phyloP scores from a whole-genome alignment of 2,888 invertebrate genomes.

The Eilema sororculum region DNA sequence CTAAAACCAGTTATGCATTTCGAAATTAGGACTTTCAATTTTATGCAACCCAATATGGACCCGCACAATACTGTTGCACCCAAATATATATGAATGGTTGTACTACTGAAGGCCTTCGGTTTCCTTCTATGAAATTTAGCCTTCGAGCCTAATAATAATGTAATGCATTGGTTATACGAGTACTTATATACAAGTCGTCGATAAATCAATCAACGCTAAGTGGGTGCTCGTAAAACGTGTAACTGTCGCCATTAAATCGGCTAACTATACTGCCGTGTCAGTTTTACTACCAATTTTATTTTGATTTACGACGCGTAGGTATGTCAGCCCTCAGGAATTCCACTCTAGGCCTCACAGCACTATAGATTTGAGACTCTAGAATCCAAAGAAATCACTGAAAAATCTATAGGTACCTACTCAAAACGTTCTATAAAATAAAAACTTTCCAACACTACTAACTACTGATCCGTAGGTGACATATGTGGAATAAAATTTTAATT shows the following conservation, averaged over 20 bases:
- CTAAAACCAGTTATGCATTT: no score
- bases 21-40: no score
- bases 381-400: background rate
- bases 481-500: no score
- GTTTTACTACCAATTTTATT: slow-evolving; percentile 35
- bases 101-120: background rate
- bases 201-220: slow-evolving; percentile 39
- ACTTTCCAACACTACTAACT: no score
- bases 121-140: background rate
- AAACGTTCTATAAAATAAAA: no score
- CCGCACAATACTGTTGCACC: no score
- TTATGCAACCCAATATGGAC: no score
- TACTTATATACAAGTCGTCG: slow-evolving; percentile 20
- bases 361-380: background rate
- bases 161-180: slow-evolving; percentile 9
- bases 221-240: slow-evolving; percentile 38
- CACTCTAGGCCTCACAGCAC: background rate
- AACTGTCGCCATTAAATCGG: slow-evolving; percentile 32
- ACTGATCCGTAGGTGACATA: no score
- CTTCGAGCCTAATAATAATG: slow-evolving; percentile 11
- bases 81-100: no score
- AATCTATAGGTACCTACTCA: no score
- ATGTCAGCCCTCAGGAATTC: background rate
- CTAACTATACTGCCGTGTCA: slow-evolving; percentile 17
- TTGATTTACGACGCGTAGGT: slow-evolving; percentile 35